Evolutionary conservation across 2,113 vertebrate species (phyloP), one percentile per base, ranked within the genome.

Genomic region (Anas platyrhynchos): DNA sequence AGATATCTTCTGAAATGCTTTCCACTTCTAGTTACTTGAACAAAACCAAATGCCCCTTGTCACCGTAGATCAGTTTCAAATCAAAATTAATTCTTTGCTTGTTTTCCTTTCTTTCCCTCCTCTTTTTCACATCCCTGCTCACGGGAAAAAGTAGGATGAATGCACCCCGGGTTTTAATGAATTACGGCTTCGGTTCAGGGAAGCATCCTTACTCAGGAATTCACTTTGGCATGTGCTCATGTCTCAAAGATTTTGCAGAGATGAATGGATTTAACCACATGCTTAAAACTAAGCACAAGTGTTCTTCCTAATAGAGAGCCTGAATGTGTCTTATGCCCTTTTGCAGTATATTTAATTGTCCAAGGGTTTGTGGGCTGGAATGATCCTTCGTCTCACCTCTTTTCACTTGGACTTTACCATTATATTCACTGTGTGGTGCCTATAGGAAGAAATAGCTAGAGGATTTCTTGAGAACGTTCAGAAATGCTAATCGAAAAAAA

Each of bases 81-180:
- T 96, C 43, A 95, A 90, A 94, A 90, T 89, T 80, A 93, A 89
- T 96, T 93, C 88, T 86, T 92, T 55, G 50, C 82, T 95, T 96
- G 88, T 94, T 96, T 96, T 96, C 69, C 50, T 81, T 72, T 43
- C 25, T 27, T 7, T 2, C 29, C 59, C 16, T 14, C 29, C 32
- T 61, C 25, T 84, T 88, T 81, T 83, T 86, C 76, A 54, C 69
- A 61, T 91, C 92, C 54, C 66, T 38, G 80, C 77, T 95, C 93
- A 93, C 12, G 0, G 86, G 83, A 76, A 93, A 79, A 97, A 65
- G 86, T 69, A 66, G 93, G 58, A 96, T 94, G 88, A 94, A 90
- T 88, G 91, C 90, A 96, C 95, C 95, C 96, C 94, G 93, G 46
- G 66, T 97, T 95, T 91, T 92, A 96, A 96, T 96, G 96, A 93